Evolutionary conservation across 2,113 vertebrate species (phyloP).

Genomic region (Mormoops blainvillei): DNA sequence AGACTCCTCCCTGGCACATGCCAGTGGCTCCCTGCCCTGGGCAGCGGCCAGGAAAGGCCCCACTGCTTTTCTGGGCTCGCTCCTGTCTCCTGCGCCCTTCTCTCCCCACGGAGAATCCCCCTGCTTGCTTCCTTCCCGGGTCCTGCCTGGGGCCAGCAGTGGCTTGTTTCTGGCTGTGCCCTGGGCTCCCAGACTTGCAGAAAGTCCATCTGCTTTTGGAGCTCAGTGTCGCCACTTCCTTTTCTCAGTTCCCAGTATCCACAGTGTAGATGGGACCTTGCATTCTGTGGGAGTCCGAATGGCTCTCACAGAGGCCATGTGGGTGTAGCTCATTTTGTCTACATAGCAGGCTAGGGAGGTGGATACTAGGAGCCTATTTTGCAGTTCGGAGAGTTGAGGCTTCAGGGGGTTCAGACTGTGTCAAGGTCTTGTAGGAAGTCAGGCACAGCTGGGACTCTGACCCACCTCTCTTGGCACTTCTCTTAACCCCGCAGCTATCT

Average conservation of each 20-base stretch:
- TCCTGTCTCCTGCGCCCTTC: background rate
- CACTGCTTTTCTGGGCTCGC: background rate
- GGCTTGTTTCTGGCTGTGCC: background rate
- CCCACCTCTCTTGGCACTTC: background rate
- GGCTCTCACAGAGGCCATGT: background rate
- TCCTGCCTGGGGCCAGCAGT: background rate
- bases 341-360: background rate
- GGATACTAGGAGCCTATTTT: background rate
- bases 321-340: background rate
- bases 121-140: background rate
- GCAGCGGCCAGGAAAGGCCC: background rate
- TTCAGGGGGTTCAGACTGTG: background rate
- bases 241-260: background rate
- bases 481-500: background rate
- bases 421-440: background rate
- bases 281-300: background rate
- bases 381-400: background rate
- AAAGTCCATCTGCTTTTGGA: background rate
- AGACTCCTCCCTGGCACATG: background rate
- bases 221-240: background rate
- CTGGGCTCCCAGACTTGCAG: background rate
- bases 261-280: accelerated
- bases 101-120: too few species aligned
- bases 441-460: background rate
- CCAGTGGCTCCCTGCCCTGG: background rate